Percentiles rank a stretch among this genome's conserved stretches.
Conservation (phyloP, 2,888 invertebrate species). For the Meliscaeva auricollis region DNA sequence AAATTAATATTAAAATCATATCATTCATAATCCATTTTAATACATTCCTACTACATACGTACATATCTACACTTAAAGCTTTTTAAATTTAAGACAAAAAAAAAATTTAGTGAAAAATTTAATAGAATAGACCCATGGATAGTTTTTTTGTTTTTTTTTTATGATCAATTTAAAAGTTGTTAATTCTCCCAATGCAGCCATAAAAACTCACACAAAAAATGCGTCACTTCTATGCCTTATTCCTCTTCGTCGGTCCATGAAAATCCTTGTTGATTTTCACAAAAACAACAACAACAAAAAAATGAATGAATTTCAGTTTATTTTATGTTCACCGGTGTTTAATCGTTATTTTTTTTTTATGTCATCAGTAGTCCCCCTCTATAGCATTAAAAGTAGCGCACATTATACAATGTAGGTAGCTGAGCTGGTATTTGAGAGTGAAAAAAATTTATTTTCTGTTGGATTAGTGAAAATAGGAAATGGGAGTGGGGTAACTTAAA, state of each 20-base stretch:
- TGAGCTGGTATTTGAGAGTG: not conserved
- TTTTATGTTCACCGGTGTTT: conserved; percentile 55
- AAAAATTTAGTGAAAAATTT: conserved; percentile 1
- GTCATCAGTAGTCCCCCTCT: conserved; percentile 51
- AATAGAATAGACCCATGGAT: not conserved
- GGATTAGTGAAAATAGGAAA: conserved; percentile 23
- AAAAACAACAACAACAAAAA: too few relatives aligned
- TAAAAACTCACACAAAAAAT: conserved; percentile 22
- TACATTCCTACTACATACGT: too few relatives aligned
- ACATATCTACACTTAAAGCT: not conserved
- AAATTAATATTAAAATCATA: conserved; percentile 6
- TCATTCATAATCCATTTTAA: not conserved
- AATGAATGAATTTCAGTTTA: conserved; percentile 41
- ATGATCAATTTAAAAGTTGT: conserved; percentile 67
- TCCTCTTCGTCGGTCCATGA: not conserved
- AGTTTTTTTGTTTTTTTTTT: conserved; percentile 37
- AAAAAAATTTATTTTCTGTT: conserved; percentile 38
- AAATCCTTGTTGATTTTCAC: conserved; percentile 51
- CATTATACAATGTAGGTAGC: not conserved
- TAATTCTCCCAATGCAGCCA: conserved; percentile 43
- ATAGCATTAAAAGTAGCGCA: conserved; percentile 24
- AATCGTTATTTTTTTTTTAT: conserved; percentile 46
- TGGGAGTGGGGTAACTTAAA: not conserved
- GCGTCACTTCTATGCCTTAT: conserved; percentile 16
- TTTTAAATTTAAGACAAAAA: conserved; percentile 6